Conservation (phyloP, 1,140 invertebrate species). For the Bombus ignitus region DNA sequence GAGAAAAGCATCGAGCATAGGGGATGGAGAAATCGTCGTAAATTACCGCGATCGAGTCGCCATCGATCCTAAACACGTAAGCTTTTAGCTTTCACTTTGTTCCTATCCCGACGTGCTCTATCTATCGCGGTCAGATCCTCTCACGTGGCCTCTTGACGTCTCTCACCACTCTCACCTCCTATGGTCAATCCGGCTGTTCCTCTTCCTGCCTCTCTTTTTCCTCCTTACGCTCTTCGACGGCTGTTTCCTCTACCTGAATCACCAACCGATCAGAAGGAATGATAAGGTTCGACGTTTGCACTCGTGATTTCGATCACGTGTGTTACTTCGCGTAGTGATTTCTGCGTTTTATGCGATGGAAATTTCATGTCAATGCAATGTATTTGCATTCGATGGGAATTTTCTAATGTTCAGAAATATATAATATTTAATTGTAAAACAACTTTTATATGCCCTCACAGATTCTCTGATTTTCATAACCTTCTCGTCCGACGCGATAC, state of each 20-base stretch:
- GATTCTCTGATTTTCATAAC: not conserved
- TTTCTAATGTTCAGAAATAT: not conserved
- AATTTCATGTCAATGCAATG: not conserved
- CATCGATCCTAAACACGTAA: constrained; percentile 71
- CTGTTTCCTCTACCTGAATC: not conserved
- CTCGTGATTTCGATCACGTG: not conserved
- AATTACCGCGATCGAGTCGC: constrained; percentile 68
- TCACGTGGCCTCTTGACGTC: constrained; percentile 22
- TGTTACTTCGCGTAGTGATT: not conserved
- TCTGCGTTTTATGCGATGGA: not conserved
- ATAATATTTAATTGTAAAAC: not conserved
- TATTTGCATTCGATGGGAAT: not conserved
- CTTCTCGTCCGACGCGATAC: not conserved
- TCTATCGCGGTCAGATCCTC: constrained; percentile 38
- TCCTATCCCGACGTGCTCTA: constrained; percentile 39
- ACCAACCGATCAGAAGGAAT: not conserved
- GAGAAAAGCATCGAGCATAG: constrained; percentile 9
- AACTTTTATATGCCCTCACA: too few relatives aligned
- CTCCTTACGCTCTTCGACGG: not conserved
- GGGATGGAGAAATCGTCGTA: constrained; percentile 59
- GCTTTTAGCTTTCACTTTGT: constrained; percentile 64
- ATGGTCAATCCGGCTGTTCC: constrained; percentile 19
- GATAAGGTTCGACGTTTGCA: constrained; percentile 7
- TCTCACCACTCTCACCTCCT: constrained; percentile 11
- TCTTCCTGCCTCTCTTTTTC: not conserved